Percentiles rank a stretch among this genome's conserved stretches.
These are phyloP conservation scores for Clarias pachynema DNA, from an alignment of 2,797 vertebrate species.

Conservation along the genomic window DNA sequence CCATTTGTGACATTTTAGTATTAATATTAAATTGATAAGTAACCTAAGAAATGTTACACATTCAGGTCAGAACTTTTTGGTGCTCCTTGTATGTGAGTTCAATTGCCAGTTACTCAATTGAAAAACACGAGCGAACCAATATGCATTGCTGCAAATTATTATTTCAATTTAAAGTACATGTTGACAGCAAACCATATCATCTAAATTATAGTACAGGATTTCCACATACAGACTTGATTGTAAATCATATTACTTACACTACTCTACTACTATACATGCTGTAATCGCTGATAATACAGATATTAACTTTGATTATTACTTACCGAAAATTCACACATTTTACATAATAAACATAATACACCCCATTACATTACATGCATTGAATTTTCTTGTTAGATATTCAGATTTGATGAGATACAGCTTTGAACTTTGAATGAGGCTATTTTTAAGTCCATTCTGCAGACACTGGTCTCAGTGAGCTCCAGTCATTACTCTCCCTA, in stretches of 20 bases:
- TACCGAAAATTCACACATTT: not conserved
- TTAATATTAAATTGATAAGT: not conserved
- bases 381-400: not conserved
- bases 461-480: not conserved
- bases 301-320: not conserved
- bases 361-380: not conserved
- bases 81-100: not conserved
- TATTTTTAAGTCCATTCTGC: not conserved
- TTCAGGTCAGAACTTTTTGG: not conserved
- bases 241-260: not conserved
- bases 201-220: not conserved
- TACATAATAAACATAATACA: not conserved
- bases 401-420: not conserved
- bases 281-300: not conserved
- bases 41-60: too few species aligned
- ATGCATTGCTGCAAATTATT: not conserved
- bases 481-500: conserved; percentile 19
- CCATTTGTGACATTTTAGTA: not conserved
- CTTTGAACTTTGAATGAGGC: not conserved
- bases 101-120: not conserved
- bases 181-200: not conserved
- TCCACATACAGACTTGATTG: not conserved
- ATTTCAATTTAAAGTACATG: not conserved
- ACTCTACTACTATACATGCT: not conserved
- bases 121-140: not conserved